Evolutionary conservation across 2,888 invertebrate genomes (phyloP).

Genomic region (Loripinus fragilis): DNA sequence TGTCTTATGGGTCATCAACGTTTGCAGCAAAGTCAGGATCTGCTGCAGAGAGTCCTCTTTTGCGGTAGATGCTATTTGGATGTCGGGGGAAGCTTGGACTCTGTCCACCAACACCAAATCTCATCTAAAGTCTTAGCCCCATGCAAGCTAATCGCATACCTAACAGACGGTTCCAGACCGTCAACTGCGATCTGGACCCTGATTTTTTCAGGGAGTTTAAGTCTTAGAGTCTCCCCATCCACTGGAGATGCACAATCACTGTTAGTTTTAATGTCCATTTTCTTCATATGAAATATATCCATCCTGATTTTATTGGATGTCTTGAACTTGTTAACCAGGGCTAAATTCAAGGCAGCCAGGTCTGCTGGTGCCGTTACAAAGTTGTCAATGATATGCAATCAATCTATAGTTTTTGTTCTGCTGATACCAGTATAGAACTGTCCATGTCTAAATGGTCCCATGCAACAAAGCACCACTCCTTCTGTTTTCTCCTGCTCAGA

Average conservation of each 20-base stretch:
- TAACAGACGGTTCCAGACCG: background rate
- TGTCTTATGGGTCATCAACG: no score
- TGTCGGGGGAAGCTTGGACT: background rate
- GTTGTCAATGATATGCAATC: no score
- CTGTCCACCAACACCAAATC: background rate
- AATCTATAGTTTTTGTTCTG: no score
- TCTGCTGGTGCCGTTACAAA: no score
- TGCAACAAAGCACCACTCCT: no score
- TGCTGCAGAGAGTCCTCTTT: background rate
- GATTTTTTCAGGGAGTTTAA: background rate
- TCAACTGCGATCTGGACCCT: background rate
- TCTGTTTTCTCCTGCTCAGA: no score
- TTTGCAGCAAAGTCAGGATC: background rate
- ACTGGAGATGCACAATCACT: background rate
- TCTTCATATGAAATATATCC: background rate
- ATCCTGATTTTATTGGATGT: background rate
- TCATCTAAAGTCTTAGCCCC: background rate
- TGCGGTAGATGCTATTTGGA: background rate
- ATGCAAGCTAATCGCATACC: background rate
- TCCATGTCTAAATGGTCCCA: no score
- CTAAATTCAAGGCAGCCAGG: background rate
- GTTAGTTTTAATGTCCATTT: background rate
- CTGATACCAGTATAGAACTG: no score
- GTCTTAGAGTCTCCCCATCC: background rate
- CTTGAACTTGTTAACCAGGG: background rate